These are phyloP conservation scores for Plotosus lineatus DNA, from an alignment of 2,113 vertebrate species.

Conservation along the genomic window DNA sequence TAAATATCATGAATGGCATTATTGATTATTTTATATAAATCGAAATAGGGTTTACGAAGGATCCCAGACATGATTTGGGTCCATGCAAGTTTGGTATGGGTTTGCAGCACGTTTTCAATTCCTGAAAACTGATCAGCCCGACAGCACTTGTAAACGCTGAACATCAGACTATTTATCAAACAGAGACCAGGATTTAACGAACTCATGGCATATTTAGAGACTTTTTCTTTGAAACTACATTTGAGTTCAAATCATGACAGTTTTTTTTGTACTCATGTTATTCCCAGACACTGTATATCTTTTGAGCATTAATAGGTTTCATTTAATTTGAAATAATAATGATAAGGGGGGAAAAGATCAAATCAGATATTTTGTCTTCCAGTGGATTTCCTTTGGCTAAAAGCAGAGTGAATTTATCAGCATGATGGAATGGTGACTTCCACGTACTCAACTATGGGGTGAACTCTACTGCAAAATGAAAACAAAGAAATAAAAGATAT, in stretches of 20 bases:
- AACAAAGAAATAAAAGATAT: constrained; percentile 55
- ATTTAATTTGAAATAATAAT: not conserved
- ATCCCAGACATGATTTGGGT: too few relatives aligned
- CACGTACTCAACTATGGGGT: constrained; percentile 76
- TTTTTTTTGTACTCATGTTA: not conserved
- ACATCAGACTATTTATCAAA: too few relatives aligned
- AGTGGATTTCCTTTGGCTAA: constrained; percentile 74
- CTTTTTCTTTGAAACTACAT: too few relatives aligned
- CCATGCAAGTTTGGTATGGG: too few relatives aligned
- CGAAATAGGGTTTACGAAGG: too few relatives aligned
- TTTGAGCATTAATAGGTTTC: not conserved
- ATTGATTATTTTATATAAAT: too few relatives aligned
- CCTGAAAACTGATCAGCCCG: too few relatives aligned
- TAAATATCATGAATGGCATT: too few relatives aligned
- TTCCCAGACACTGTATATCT: not conserved
- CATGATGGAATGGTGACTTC: constrained; percentile 74
- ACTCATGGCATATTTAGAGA: too few relatives aligned
- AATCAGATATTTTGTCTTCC: constrained; percentile 52
- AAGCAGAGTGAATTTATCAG: constrained; percentile 69
- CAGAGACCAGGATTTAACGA: too few relatives aligned
- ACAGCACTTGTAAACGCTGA: too few relatives aligned
- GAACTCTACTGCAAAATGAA: constrained; percentile 83
- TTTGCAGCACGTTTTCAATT: too few relatives aligned
- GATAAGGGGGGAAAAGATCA: not conserved
- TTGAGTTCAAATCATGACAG: not conserved